These are phyloP conservation scores for Nebria salina DNA, from an alignment of 2,888 invertebrate species.

Conservation along the genomic window DNA sequence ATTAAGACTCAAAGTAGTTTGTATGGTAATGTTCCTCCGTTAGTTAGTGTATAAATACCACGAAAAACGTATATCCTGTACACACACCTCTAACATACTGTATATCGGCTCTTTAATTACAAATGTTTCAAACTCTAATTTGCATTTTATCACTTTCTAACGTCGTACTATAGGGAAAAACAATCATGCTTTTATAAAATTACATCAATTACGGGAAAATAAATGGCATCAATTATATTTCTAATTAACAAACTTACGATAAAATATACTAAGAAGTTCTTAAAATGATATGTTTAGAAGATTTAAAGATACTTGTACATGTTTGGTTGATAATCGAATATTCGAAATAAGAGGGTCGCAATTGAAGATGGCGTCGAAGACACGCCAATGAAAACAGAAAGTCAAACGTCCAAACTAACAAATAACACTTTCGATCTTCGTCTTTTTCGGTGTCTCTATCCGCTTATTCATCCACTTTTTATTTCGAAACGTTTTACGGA, in stretches of 20 bases:
- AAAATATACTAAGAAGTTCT: too few species aligned
- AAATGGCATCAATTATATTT: too few species aligned
- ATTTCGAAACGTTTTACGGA: neutral
- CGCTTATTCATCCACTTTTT: neutral
- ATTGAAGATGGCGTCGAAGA: neutral
- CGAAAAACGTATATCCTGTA: neutral
- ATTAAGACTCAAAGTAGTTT: constrained; percentile 1
- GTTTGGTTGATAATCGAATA: neutral
- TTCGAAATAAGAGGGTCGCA: neutral
- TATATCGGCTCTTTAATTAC: neutral
- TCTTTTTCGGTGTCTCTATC: neutral
- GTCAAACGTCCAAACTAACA: neutral
- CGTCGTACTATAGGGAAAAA: too few species aligned
- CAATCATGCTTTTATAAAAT: too few species aligned
- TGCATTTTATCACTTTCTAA: neutral
- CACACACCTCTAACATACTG: neutral
- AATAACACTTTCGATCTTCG: neutral
- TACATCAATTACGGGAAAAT: too few species aligned
- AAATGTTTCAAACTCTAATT: neutral
- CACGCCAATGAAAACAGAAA: neutral
- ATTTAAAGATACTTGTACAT: too few species aligned
- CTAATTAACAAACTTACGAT: too few species aligned
- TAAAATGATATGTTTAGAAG: too few species aligned
- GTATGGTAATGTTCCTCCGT: neutral
- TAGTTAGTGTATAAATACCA: neutral